Evolutionary conservation across 92 coral and sea anemone genomes (phyloP), one percentile per base, ranked within the genome.

Genomic region (Epizoanthus stellaris): DNA sequence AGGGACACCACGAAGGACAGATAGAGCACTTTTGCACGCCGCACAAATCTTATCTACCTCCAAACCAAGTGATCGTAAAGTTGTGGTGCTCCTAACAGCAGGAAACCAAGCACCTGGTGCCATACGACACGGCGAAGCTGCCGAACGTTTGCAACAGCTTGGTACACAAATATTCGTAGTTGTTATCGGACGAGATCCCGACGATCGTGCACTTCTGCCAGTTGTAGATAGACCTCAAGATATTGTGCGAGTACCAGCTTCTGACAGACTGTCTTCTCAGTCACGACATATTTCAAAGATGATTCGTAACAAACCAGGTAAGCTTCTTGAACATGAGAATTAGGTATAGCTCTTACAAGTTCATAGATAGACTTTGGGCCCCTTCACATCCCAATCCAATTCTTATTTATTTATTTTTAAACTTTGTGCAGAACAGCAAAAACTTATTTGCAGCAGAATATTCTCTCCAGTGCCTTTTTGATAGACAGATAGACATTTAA

Each of bases 101-200:
- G 76, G 76, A 15, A 23, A 53, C 4, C 76, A 71, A 71, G 20
- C 57, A 10, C 57, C 25, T 4, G 76, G 76, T 30, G 45, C 76
- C 15, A 42, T 15, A 39, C 56, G 25, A 40, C 57, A 40, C 5
- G 36, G 39, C 8, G 47, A 45, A n/a, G 21, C 45, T 71, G 76
- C 76, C 14, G 76, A 43, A 10, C 16, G 57, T n/a, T 30, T 71
- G 30, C 20, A 21, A 11, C 45, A 43, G 58, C n/a, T 71, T 10
- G 76, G 76, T n/a, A 16, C 76, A 10, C 76, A 71, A 17, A 71
- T 54, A 17, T 70, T 70, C 43, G 75, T 70, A 47, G 75, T 70
- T 10, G 75, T 70, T 14, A 36, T 70, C 5, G 75, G 75, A 10
- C 52, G 16, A 17, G n/a, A 70, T 2, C 75, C 75, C 16, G 12